Base-by-base conservation (phyloP, 2,113 vertebrate species). In the Fukomys damarensis region DNA sequence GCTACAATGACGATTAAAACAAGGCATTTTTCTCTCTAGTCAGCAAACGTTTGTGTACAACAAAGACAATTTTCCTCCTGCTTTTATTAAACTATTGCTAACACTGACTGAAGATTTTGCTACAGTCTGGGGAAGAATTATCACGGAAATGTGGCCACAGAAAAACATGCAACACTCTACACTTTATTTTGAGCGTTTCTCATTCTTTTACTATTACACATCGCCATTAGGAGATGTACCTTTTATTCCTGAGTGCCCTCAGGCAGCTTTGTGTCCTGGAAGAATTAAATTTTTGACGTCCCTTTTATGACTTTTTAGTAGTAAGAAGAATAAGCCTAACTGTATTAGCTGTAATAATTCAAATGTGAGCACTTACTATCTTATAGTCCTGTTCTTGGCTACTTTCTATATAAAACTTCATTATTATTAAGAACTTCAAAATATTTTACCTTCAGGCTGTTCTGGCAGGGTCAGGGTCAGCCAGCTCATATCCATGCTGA, bases 401-500 rank as follows among this genome's bases (percentile, higher is more conserved):
- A 26, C 19, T 77, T 43, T 12, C 5, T 1, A 1, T 1, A 20
- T 43, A 38, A 28, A 54, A 76, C 28, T 3, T 84, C 26, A 1
- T 0, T 12, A 2, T 1, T 0, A n/a, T n/a, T n/a, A 5, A 58
- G 79, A 58, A 63, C 70, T 85, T 72, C 56, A 68, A 32, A 30
- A 66, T 38, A 8, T 3, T 59, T 95, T 98, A 99, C 99, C 99
- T 99, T 99, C 99, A 54, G 99, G 99, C 92, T 98, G 98, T 84
- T 99, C 99, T 11, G 99, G 99, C 94, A 99, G 97, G 16, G 98
- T 97, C 96, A 99, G 65, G 0, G 98, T 97, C 94, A 99, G 95
- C 99, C 99, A 99, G 79, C 98, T 99, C 98, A 99, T 98, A 79
- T 99, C 99, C 98, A 99, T 93, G 30, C 98, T 98, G 80, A 99